Conservation (phyloP, 2,888 invertebrate species). For the Crocallis elinguaria region DNA sequence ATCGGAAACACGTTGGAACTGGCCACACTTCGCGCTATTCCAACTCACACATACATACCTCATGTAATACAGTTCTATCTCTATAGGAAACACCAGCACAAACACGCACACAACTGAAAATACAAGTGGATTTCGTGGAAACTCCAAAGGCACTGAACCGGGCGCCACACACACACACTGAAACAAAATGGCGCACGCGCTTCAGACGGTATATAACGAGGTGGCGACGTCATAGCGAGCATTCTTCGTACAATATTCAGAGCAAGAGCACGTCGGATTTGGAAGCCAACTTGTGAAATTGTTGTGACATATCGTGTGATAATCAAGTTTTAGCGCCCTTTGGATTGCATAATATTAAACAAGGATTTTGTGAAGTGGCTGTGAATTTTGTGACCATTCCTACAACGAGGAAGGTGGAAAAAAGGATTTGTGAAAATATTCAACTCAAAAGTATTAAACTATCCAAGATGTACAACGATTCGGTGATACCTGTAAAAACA, state of each 20-base stretch:
- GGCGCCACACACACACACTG: conserved; percentile 68
- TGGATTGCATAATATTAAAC: conserved; percentile 51
- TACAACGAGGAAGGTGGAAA: conserved; percentile 49
- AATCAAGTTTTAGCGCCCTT: conserved; percentile 44
- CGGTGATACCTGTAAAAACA: conserved; percentile 75
- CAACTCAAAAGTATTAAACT: conserved; percentile 67
- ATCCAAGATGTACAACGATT: conserved; percentile 75
- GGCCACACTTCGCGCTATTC: conserved; percentile 44
- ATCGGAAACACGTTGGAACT: conserved; percentile 59
- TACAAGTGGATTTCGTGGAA: conserved; percentile 68
- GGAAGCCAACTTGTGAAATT: conserved; percentile 70
- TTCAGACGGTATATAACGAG: conserved; percentile 49
- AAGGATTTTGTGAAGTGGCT: conserved; percentile 58
- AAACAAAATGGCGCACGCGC: conserved; percentile 50
- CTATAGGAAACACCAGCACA: conserved; percentile 46
- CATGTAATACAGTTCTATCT: conserved; percentile 36
- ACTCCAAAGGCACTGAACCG: conserved; percentile 53
- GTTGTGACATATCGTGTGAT: conserved; percentile 71
- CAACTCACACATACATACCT: conserved; percentile 50
- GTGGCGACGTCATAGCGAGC: conserved; percentile 45
- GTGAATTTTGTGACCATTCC: conserved; percentile 55
- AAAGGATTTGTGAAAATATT: conserved; percentile 59
- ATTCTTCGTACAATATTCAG: conserved; percentile 57
- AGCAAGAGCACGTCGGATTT: conserved; percentile 56
- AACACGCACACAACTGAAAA: conserved; percentile 47